phyloP scores from a whole-genome alignment of 2,888 invertebrate species.

The Peribatodes rhomboidaria region DNA sequence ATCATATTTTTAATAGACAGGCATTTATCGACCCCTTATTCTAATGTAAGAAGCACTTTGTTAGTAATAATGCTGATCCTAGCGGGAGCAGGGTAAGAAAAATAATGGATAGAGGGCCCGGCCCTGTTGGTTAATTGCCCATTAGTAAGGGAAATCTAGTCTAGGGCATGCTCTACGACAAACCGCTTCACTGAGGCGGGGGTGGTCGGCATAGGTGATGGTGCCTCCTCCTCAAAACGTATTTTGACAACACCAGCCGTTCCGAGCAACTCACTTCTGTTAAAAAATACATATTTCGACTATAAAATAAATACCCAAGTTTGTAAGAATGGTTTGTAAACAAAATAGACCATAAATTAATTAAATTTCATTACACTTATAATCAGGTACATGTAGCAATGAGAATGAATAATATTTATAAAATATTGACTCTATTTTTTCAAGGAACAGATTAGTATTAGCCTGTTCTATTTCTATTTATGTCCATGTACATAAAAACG shows the following conservation, averaged over 20 bases:
- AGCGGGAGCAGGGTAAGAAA: background rate
- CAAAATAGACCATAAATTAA: background rate
- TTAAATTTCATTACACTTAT: background rate
- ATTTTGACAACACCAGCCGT: constrained; percentile 88
- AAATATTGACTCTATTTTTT: too few species aligned
- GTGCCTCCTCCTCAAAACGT: constrained; percentile 82
- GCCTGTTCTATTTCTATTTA: too few species aligned
- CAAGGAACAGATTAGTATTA: too few species aligned
- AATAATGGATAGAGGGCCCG: constrained; percentile 5
- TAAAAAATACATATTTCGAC: constrained; percentile 55
- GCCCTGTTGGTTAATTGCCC: constrained; percentile 55
- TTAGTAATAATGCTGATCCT: constrained; percentile 2
- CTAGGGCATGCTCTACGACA: constrained; percentile 79
- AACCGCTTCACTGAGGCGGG: constrained; percentile 86
- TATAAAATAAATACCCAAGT: constrained; percentile 36
- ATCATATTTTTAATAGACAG: too few species aligned
- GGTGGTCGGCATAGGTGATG: constrained; percentile 83
- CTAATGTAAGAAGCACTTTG: background rate
- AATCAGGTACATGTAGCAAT: background rate
- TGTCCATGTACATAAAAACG: background rate
- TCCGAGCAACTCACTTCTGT: constrained; percentile 88
- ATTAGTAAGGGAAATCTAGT: constrained; percentile 72
- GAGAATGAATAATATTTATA: too few species aligned
- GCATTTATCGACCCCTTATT: background rate
- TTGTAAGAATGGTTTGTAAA: background rate